Evolutionary conservation across 1,140 invertebrate species (phyloP).

Genomic region (Rhizoglyphus robini): DNA sequence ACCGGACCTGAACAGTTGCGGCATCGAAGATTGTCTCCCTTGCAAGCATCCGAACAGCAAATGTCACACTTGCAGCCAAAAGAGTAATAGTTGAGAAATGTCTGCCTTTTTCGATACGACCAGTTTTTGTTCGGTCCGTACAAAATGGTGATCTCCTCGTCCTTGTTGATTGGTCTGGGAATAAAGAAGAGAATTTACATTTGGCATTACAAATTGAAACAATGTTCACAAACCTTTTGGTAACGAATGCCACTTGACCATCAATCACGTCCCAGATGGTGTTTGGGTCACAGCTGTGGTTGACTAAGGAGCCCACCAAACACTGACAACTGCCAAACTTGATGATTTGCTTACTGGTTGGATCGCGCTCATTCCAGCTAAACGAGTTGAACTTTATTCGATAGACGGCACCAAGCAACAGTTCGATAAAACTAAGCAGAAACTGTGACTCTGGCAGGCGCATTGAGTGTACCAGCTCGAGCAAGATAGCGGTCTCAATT

Average conservation of each 20-base stretch:
- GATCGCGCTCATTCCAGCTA: constrained; percentile 7
- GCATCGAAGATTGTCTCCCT: neutral
- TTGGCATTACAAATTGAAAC: no score
- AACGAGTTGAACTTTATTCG: constrained; percentile 10
- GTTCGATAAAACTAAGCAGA: neutral
- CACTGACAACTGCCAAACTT: constrained; percentile 5
- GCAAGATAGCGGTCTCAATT: no score
- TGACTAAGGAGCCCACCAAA: neutral
- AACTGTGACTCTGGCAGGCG: neutral
- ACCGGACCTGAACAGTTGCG: neutral
- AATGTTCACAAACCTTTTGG: no score
- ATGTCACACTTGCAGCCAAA: neutral
- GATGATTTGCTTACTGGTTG: neutral
- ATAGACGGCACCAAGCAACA: neutral
- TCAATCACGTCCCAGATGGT: neutral
- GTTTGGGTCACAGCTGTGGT: constrained; percentile 12
- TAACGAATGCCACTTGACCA: neutral
- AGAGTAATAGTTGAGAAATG: constrained; percentile 4
- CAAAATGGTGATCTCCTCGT: constrained; percentile 3
- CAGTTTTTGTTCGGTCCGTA: neutral
- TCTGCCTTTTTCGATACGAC: neutral
- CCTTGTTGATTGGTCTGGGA: neutral
- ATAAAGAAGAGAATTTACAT: no score
- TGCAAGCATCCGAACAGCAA: neutral
- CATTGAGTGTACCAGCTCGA: neutral